Evolutionary conservation across 2,113 vertebrate species (phyloP).

Genomic region (Entelurus aequoreus): DNA sequence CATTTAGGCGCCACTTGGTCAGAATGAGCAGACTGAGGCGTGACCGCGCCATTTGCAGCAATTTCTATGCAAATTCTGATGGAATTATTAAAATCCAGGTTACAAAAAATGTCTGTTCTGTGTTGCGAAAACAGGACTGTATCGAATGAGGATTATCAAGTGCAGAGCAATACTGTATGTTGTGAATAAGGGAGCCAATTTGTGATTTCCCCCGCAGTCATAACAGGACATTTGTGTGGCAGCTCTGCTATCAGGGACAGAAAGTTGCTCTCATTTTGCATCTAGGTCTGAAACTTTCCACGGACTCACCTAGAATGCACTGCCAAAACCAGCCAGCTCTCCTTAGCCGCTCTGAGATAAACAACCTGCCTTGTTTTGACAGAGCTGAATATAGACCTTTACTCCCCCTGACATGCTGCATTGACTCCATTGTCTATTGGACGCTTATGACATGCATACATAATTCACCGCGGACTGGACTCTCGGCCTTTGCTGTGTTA

Average conservation of each 20-base stretch:
- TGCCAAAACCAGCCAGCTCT: slow-evolving; percentile 33
- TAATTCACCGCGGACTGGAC: slow-evolving; percentile 47
- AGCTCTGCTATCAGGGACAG: slow-evolving; percentile 33
- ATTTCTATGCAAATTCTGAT: background rate
- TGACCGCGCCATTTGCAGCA: slow-evolving; percentile 9
- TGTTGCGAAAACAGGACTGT: background rate
- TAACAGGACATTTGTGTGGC: slow-evolving; percentile 37
- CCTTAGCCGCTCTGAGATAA: slow-evolving; percentile 36
- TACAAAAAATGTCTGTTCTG: background rate
- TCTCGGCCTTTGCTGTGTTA: slow-evolving; percentile 24
- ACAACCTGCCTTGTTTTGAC: slow-evolving; percentile 62
- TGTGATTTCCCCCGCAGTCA: slow-evolving; percentile 40
- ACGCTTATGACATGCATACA: slow-evolving; percentile 61
- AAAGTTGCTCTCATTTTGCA: slow-evolving; percentile 50
- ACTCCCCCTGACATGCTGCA: slow-evolving; percentile 55
- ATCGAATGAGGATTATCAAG: slow-evolving; percentile 10
- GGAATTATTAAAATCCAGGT: slow-evolving; percentile 6
- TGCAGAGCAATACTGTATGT: background rate
- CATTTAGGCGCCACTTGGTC: background rate
- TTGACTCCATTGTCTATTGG: slow-evolving; percentile 58
- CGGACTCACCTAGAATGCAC: slow-evolving; percentile 52
- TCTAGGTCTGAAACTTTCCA: slow-evolving; percentile 32
- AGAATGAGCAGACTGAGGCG: slow-evolving; percentile 7
- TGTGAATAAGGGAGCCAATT: slow-evolving; percentile 37
- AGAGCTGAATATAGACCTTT: slow-evolving; percentile 57